Evolutionary conservation across 2,797 vertebrate species (phyloP), one percentile per base, ranked within the genome.

Genomic region (Phataginus tricuspis): DNA sequence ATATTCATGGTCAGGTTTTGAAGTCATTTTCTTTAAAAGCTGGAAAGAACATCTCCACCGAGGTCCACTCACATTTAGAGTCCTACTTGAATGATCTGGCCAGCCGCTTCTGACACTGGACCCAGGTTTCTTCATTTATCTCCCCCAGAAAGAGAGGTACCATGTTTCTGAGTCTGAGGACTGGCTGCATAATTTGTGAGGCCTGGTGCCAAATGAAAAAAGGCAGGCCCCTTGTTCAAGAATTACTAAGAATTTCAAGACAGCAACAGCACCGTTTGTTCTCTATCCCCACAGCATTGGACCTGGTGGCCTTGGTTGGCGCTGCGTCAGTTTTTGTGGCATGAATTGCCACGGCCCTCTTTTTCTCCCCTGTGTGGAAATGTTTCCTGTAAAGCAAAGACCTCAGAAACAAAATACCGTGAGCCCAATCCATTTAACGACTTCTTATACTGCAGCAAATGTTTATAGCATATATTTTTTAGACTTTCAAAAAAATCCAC

Each of bases 141-240:
- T 95, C 88, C 96, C 74, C 63, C 86, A 97, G 89, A 93, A 96
- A 59, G 97, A 93, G 93, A 97, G 64, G 96, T 79, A 87, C 71
- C 86, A 63, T 23, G 86, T 71, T 95, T 96, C 86, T 49, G 78
- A 92, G 96, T 95, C 79, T 4, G 68, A 96, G 84, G 77, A 91
- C 72, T 69, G 87, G 66, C 61, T 87, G 53, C 15, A 63, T 61
- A 72, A 80, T 42, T 78, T 77, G 78, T 37, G 42, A 69, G 90
- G 80, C 87, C 87, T 45, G 77, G 69, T 7, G 18, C 57, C 82
- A 93, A 94, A 92, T 7, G 53, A 92, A 95, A 92, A 95, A 87
- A 74, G 15, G 45, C 25, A 85, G 77, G 87, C 59, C 63, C 64
- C 74, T 77, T 69, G 68, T 75, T 96, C n/a, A 84, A 89, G 72